Evolutionary conservation across 2,797 vertebrate genomes (phyloP).

Genomic region (Echeneis naucrates): DNA sequence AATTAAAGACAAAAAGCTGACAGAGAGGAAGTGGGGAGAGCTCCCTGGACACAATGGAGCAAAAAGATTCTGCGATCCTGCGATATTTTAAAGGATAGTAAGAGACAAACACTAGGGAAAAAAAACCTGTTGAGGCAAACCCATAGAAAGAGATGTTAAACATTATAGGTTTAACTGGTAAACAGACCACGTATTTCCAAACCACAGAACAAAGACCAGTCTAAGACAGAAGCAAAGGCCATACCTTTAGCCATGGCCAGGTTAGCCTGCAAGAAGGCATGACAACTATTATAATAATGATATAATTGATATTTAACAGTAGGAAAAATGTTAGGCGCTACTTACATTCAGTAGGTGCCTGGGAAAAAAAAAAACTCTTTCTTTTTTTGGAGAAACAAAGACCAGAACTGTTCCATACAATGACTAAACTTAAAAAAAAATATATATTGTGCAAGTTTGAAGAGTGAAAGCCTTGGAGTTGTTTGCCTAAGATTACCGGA

Average conservation of each 20-base stretch:
- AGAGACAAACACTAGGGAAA: slow-evolving; percentile 77
- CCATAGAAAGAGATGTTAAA: slow-evolving; percentile 86
- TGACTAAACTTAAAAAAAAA: slow-evolving; percentile 66
- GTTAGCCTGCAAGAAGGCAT: slow-evolving; percentile 84
- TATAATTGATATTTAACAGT: slow-evolving; percentile 72
- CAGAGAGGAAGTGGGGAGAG: slow-evolving; percentile 76
- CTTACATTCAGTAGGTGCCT: slow-evolving; percentile 87
- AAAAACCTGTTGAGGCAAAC: slow-evolving; percentile 83
- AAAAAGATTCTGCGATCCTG: slow-evolving; percentile 77
- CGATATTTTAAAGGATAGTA: slow-evolving; percentile 78
- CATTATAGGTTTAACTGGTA: slow-evolving; percentile 79
- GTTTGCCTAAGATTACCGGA: slow-evolving; percentile 74
- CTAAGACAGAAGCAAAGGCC: slow-evolving; percentile 82
- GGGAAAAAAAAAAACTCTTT: slow-evolving; percentile 74
- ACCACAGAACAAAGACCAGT: slow-evolving; percentile 88
- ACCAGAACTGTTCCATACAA: slow-evolving; percentile 78
- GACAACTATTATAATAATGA: slow-evolving; percentile 77
- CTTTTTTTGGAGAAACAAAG: slow-evolving; percentile 77
- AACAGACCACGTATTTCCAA: slow-evolving; percentile 91
- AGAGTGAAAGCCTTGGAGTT: slow-evolving; percentile 73
- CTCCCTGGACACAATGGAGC: slow-evolving; percentile 79
- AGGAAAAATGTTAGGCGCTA: slow-evolving; percentile 80
- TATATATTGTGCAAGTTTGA: slow-evolving; percentile 62
- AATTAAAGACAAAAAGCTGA: slow-evolving; percentile 74
- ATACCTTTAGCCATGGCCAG: slow-evolving; percentile 83